Evolutionary conservation across 2,113 vertebrate species (phyloP), one percentile per base, ranked within the genome.

Genomic region (Percina caprodes): DNA sequence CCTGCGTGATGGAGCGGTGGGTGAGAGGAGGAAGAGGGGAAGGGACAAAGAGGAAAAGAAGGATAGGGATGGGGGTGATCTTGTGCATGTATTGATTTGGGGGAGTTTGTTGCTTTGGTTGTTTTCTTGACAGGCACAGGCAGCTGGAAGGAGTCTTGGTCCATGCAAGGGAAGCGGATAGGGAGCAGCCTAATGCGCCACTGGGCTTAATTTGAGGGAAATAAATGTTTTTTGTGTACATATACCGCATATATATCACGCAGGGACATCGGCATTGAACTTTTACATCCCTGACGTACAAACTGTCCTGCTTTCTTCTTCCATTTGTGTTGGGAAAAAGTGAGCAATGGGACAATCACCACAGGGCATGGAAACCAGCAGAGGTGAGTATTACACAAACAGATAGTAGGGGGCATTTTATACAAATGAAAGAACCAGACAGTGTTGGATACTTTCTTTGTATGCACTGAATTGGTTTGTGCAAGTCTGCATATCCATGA

Each of bases 11-110:
- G 91, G 87, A 89, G 85, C 1, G 30, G 46, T 78, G 83, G 85
- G 88, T 84, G 90, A 91, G 82, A 78, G 76, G 87, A 77, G 83
- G 91, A 89, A 88, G 84, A 81, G 89, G 89, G 87, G 90, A 74
- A 83, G 61, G 91, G 71, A 72, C 23, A 49, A 65, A 74, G 68
- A 86, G 90, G 93, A 84, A 90, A 72, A 62, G 51, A 86, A 72
- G 82, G 84, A 83, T 87, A 39, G 68, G 54, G 66, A 86, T 74
- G 66, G 49, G 74, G 60, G 54, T 75, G 70, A 80, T 51, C 33
- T 42, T 42, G 23, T 46, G 62, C 59, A 68, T 30, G 33, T 35
- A 54, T 46, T 59, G 77, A 23, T 79, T 67, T 59, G 67, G 42
- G 35, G 59, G n/a, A 24, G 5, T 79, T 69, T 54, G 49, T 23